Base-by-base conservation (phyloP, 1,140 invertebrate genomes). In the Drosophila kurseongensis region DNA sequence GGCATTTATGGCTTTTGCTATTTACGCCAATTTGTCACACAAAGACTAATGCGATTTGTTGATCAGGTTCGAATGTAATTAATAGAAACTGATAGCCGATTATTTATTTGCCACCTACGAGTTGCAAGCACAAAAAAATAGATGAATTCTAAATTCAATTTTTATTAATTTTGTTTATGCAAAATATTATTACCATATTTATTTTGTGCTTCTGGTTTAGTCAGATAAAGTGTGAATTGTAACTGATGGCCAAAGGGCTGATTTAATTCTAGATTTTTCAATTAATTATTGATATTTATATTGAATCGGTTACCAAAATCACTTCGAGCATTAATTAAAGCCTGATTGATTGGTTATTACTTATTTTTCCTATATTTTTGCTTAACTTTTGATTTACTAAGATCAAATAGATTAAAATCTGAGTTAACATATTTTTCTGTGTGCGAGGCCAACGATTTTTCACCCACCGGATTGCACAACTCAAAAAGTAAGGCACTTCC, bases 41-140 rank as follows among this genome's bases (percentile, higher is more conserved):
- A 61, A 16, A 50, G 32, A 35, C 42, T 76, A 76, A 76, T 67
- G 72, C 72, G 55, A 75, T 75, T 75, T 75, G 45, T 44, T 75
- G 73, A 75, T 75, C 60, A 29, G 38, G 41, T 36, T 57, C 38
- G 65, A 76, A 67, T 59, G 60, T 75, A 75, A 75, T 75, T 75
- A 75, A 75, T 59, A 58, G 32, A 36, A 58, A 71, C 52, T 40
- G 14, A 50, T 72, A 36, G 48, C 41, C 29, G 35, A 29, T 42
- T 55, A 45, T 67, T 69, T 47, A 66, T 29, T 41, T 16, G 58
- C 56, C n/a, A 44, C 18, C 10, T 44, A 5, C 2, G 13, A 18
- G 36, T 35, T 51, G n/a, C 13, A 2, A n/a, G 45, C 47, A 7
- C 2, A 48, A 48, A 23, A 8, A n/a, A 32, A 16, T 2, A 9